Evolutionary conservation across 2,888 invertebrate species (phyloP), one percentile per base, ranked within the genome.

Genomic region (Xylota sylvarum): DNA sequence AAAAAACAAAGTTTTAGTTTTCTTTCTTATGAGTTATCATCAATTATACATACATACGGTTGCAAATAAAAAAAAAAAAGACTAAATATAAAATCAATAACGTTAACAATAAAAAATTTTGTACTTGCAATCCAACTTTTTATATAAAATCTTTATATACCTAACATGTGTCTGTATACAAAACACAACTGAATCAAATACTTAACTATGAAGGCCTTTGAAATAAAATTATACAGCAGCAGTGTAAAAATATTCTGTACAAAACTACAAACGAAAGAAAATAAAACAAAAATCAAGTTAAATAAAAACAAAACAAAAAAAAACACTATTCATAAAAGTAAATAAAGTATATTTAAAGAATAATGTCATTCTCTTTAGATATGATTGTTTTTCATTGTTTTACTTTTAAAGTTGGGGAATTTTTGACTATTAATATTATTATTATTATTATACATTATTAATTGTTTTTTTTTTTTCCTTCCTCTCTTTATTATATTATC

Each of bases 321-420:
- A 43, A 14, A 43, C 37, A 67, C 19, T 23, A 72, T 64, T 14
- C 30, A 55, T 55, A 48, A 62, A 80, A 48, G 73, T 48, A 37
- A 56, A 58, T 56, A 48, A 58, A 64, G 14, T 72, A 50, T 67
- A 35, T 74, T 74, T 74, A 56, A 74, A 50, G 52, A 48, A 58
- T 62, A 50, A 52, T 73, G 67, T 69, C 79, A 55, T 73, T 84
- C 60, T 83, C 17, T 52, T 79, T 55, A 69, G 40, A 48, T 64
- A 32, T 73, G 10, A 43, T 77, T 82, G 56, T 69, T 80, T 81
- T 60, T 79, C 17, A 32, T 55, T 77, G 55, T 65, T 83, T 73
- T 58, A 17, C 60, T 62, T 55, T 64, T 64, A 77, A 48, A 77
- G 84, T 74, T 73, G 84, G 84, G 84, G 80, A 74, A 84, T 73